These are phyloP conservation scores for Drosophila basisetae DNA, from an alignment of 2,888 invertebrate genomes.

Conservation along the genomic window DNA sequence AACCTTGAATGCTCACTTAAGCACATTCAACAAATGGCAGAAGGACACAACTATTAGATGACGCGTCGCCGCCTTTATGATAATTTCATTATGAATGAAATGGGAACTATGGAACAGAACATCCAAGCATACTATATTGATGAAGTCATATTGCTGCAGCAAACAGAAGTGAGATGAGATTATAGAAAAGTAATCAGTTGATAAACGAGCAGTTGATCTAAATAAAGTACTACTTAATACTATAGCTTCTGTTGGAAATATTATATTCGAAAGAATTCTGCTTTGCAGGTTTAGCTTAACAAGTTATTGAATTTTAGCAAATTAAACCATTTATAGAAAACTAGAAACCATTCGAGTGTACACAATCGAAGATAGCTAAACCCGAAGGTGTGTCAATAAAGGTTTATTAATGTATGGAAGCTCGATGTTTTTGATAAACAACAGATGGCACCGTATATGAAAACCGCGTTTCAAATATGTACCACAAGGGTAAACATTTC, in stretches of 20 bases:
- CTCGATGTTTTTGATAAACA: constrained; percentile 7
- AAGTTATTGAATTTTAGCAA: not conserved
- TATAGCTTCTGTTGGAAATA: not conserved
- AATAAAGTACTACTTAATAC: not conserved
- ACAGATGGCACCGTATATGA: not conserved
- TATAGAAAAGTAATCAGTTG: not conserved
- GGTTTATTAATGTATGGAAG: not conserved
- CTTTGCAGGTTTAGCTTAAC: not conserved
- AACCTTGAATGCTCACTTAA: constrained; percentile 20
- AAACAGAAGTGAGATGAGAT: not conserved
- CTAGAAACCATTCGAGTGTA: too few species aligned
- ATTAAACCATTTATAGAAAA: not conserved
- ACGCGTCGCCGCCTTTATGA: constrained; percentile 36
- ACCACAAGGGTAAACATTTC: constrained; percentile 32
- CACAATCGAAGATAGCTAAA: not conserved
- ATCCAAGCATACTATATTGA: not conserved
- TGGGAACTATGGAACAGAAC: constrained; percentile 15
- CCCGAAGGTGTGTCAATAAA: not conserved
- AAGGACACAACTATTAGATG: constrained; percentile 7
- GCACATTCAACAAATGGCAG: constrained; percentile 55
- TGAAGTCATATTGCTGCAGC: not conserved
- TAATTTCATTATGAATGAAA: constrained; percentile 40
- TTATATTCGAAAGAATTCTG: not conserved
- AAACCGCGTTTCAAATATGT: constrained; percentile 39
- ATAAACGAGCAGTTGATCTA: not conserved